Percentiles rank a stretch among this genome's conserved stretches.
Conservation (phyloP, 2,888 invertebrate genomes). For the Chymomyza amoena region DNA sequence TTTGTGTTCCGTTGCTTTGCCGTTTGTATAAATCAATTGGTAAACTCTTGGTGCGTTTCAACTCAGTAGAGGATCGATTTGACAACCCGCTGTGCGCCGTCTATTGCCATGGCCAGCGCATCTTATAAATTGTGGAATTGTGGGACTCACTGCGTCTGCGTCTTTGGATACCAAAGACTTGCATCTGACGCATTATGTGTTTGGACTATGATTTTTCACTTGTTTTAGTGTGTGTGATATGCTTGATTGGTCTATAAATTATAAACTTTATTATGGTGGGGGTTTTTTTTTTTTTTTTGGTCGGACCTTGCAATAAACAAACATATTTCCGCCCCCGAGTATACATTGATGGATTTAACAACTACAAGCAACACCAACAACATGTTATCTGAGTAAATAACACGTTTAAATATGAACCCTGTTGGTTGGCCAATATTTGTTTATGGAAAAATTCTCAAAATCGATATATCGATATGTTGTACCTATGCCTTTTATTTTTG, state of each 20-base stretch:
- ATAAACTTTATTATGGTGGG: slow-evolving; percentile 55
- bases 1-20: slow-evolving; percentile 74
- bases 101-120: slow-evolving; percentile 58
- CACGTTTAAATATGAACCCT: background rate
- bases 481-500: background rate
- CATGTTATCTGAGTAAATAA: background rate
- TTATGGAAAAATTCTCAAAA: slow-evolving; percentile 27
- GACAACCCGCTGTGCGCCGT: slow-evolving; percentile 74
- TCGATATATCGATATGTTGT: background rate
- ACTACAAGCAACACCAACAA: background rate
- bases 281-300: background rate
- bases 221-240: slow-evolving; percentile 66
- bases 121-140: slow-evolving; percentile 71
- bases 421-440: slow-evolving; percentile 47
- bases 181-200: slow-evolving; percentile 65
- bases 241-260: slow-evolving; percentile 68
- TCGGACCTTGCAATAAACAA: background rate
- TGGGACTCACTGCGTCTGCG: slow-evolving; percentile 27
- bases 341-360: slow-evolving; percentile 60
- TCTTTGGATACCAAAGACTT: background rate
- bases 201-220: slow-evolving; percentile 72
- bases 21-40: slow-evolving; percentile 74
- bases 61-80: slow-evolving; percentile 48
- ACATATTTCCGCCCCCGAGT: slow-evolving; percentile 50
- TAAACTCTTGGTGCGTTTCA: slow-evolving; percentile 17